Conservation (phyloP, 2,797 vertebrate species). For the Sebastes aleutianus region DNA sequence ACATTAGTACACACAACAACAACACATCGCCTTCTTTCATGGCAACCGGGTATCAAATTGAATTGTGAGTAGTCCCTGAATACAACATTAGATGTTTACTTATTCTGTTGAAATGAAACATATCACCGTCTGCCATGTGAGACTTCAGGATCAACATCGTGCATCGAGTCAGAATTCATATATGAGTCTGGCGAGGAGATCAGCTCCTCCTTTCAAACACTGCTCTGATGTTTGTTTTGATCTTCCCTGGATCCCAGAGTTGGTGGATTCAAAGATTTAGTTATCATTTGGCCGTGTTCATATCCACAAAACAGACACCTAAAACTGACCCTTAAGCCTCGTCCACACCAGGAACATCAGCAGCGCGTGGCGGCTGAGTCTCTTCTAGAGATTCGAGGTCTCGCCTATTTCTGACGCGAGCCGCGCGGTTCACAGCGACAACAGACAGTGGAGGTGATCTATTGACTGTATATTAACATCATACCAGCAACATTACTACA, state of each 20-base stretch:
- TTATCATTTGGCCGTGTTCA: background rate
- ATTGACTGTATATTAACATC: no score
- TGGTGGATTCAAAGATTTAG: background rate
- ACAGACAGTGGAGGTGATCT: no score
- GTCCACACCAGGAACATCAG: no score
- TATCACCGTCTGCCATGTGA: background rate
- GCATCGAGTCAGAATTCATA: background rate
- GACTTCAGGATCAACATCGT: background rate
- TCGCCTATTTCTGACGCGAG: no score
- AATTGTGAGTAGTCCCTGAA: slow-evolving; percentile 7
- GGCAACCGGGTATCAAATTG: slow-evolving; percentile 7
- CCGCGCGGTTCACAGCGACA: no score
- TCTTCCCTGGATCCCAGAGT: slow-evolving; percentile 1
- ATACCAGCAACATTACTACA: no score
- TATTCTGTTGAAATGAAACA: slow-evolving; percentile 2
- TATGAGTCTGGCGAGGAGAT: background rate
- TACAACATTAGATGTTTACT: background rate
- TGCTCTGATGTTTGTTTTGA: slow-evolving; percentile 17
- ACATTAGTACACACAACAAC: slow-evolving; percentile 36
- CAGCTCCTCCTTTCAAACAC: background rate
- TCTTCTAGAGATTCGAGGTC: no score
- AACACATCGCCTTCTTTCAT: background rate
- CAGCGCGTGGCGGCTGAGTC: no score
- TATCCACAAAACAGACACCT: background rate
- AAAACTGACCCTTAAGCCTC: background rate